A percentile compares a stretch with the other conserved stretches of the same genome.
phyloP scores from a whole-genome alignment of 2,888 invertebrate genomes.

The Papilio gigon region DNA sequence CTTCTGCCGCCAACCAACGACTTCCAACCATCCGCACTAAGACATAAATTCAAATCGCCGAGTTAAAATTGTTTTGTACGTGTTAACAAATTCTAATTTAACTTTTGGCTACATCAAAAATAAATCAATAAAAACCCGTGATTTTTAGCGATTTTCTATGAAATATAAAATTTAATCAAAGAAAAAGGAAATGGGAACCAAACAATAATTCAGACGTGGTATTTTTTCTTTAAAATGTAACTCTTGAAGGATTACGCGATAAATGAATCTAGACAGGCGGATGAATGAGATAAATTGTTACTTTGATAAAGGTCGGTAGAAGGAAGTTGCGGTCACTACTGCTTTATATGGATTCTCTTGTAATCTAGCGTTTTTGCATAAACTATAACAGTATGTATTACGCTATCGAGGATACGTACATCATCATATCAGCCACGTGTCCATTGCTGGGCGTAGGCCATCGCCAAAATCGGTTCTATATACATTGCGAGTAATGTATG shows the following conservation, averaged over 20 bases:
- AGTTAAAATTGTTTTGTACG: background rate
- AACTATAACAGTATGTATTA: too few relatives aligned
- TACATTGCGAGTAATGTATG: too few relatives aligned
- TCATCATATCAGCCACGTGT: too few relatives aligned
- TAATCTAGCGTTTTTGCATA: background rate
- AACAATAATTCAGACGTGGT: background rate
- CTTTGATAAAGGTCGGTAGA: slow-evolving; percentile 27
- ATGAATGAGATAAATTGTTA: slow-evolving; percentile 24
- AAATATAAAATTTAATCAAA: background rate
- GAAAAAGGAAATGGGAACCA: background rate
- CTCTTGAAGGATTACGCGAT: background rate
- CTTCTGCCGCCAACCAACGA: too few relatives aligned
- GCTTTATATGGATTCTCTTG: slow-evolving; percentile 26
- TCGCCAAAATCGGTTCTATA: too few relatives aligned
- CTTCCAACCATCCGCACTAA: too few relatives aligned
- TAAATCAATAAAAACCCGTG: background rate
- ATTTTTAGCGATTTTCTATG: too few relatives aligned
- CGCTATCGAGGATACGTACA: too few relatives aligned
- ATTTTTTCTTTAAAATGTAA: background rate
- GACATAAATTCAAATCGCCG: too few relatives aligned
- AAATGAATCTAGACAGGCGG: slow-evolving; percentile 22
- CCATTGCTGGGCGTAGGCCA: too few relatives aligned
- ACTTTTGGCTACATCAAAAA: background rate
- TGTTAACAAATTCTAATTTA: background rate
- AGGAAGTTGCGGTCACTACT: background rate